Percentiles rank a stretch among this genome's conserved stretches.
Evolutionary conservation across 2,888 invertebrate genomes (phyloP).

Genomic region (Saturnia japonica): DNA sequence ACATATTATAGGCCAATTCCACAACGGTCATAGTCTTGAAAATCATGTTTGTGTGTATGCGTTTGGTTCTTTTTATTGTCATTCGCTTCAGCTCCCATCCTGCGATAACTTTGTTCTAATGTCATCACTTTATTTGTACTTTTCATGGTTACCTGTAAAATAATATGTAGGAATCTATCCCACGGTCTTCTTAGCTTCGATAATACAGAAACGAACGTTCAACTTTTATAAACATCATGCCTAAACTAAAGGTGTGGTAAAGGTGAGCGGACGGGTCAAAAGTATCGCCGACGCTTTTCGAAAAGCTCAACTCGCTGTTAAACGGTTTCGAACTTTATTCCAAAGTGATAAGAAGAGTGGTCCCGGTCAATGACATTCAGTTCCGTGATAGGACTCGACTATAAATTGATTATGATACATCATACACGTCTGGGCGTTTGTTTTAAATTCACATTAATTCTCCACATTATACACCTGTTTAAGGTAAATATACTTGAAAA

Average conservation of each 20-base stretch:
- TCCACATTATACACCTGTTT: not conserved
- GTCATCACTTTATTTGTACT: no score
- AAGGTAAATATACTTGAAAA: constrained; percentile 7
- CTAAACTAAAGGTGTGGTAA: not conserved
- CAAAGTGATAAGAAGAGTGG: not conserved
- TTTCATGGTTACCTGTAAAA: no score
- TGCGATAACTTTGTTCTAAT: no score
- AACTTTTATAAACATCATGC: not conserved
- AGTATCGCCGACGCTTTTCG: not conserved
- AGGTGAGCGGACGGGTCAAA: not conserved
- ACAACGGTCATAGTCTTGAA: no score
- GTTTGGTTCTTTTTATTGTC: no score
- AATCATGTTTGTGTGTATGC: no score
- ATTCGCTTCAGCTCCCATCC: no score
- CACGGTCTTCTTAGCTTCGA: not conserved
- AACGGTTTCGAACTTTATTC: not conserved
- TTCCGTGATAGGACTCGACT: not conserved
- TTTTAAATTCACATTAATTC: constrained; percentile 8
- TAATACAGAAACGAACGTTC: not conserved
- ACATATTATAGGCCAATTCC: no score
- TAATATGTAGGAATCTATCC: no score
- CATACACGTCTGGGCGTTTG: constrained; percentile 1
- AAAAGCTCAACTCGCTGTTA: not conserved
- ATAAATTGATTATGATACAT: constrained; percentile 1
- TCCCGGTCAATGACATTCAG: constrained; percentile 1